phyloP scores from a whole-genome alignment of 2,113 vertebrate species.

The Panthera tigris region DNA sequence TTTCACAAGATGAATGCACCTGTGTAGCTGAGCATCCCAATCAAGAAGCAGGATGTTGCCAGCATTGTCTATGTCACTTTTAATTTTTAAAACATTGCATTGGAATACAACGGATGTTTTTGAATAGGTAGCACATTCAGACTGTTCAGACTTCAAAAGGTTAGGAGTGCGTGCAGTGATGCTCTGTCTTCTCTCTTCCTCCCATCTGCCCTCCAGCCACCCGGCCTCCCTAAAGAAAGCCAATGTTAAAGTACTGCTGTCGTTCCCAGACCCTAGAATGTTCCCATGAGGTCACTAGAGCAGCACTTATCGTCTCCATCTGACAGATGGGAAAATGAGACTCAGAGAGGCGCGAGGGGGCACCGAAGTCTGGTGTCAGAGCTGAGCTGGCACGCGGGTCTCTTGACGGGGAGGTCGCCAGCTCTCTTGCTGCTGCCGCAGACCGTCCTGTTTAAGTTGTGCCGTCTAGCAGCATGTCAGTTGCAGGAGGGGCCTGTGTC shows the following conservation, averaged over 20 bases:
- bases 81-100: neutral
- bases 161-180: fast-evolving
- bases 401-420: neutral
- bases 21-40: neutral
- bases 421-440: neutral
- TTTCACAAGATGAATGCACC: neutral
- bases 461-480: neutral
- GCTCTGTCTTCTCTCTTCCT: neutral
- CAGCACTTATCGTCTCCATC: neutral
- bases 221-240: neutral
- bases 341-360: neutral
- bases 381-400: neutral
- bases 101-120: neutral
- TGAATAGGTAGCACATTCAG: neutral
- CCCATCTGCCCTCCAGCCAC: neutral
- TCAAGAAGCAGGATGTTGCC: neutral
- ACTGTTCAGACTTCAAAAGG: neutral
- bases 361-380: neutral
- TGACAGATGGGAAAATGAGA: neutral
- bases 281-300: neutral
- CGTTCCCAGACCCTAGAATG: neutral
- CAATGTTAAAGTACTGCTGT: neutral
- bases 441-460: neutral
- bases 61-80: neutral
- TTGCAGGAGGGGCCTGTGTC: neutral